phyloP scores from a whole-genome alignment of 2,113 vertebrate species.

The Lucifuga dentata region DNA sequence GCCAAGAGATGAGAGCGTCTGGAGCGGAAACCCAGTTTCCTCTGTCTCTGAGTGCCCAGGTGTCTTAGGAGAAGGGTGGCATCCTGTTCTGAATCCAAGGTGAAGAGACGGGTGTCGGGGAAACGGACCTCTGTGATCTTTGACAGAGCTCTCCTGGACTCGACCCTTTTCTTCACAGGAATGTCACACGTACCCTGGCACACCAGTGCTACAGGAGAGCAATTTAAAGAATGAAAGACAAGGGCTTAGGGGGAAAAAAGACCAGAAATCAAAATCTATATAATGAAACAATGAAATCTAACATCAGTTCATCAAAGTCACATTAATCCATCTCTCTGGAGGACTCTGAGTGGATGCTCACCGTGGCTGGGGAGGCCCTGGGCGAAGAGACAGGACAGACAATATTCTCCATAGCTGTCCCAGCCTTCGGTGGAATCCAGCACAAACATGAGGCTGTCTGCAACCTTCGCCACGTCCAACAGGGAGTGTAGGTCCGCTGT shows the following conservation, averaged over 20 bases:
- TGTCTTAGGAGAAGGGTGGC: constrained; percentile 88
- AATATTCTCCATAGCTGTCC: constrained; percentile 92
- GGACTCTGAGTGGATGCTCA: constrained; percentile 69
- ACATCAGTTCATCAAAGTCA: no score
- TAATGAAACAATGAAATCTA: background rate
- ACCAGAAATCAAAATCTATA: rapidly evolving
- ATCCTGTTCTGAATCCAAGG: constrained; percentile 89
- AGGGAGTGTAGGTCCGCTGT: constrained; percentile 90
- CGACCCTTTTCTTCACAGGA: constrained; percentile 88
- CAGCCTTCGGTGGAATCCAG: constrained; percentile 90
- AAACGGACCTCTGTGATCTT: constrained; percentile 89
- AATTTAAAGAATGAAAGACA: background rate
- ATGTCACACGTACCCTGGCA: constrained; percentile 87
- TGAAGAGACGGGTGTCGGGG: constrained; percentile 87
- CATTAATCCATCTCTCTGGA: no score
- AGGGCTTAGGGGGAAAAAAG: constrained; percentile 2
- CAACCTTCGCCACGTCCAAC: constrained; percentile 93
- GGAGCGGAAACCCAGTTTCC: constrained; percentile 89
- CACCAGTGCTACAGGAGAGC: constrained; percentile 83
- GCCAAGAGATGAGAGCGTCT: constrained; percentile 89
- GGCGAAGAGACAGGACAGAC: constrained; percentile 94
- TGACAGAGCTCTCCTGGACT: constrained; percentile 85
- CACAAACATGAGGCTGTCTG: constrained; percentile 92
- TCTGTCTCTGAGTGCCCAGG: constrained; percentile 89
- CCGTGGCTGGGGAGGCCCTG: constrained; percentile 95